These are phyloP conservation scores for Psilopsiagon aurifrons DNA, from an alignment of 2,113 vertebrate genomes.

Conservation along the genomic window DNA sequence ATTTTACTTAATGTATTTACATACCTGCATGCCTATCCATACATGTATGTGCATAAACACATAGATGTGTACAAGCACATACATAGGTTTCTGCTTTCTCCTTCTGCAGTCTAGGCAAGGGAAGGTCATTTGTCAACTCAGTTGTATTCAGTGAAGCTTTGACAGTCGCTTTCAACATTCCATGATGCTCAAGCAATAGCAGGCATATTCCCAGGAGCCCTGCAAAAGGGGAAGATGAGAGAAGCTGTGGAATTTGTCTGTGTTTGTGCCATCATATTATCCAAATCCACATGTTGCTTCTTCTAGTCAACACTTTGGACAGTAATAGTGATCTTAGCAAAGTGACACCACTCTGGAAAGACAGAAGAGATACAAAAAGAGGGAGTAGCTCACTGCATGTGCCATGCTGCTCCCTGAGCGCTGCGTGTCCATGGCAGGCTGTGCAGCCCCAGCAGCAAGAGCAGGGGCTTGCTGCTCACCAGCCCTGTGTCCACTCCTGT, in stretches of 20 bases:
- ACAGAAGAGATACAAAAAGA: not conserved
- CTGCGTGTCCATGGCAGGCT: not conserved
- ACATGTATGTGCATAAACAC: not conserved
- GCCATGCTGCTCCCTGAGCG: not conserved
- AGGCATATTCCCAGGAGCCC: not conserved
- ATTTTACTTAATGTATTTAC: not conserved
- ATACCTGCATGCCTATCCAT: not conserved
- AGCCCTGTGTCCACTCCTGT: not conserved
- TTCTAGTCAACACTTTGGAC: not conserved
- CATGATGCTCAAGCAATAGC: fast-evolving
- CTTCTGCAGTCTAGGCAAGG: not conserved
- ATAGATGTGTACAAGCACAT: not conserved
- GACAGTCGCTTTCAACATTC: not conserved
- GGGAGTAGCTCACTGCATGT: not conserved
- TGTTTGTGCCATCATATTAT: not conserved
- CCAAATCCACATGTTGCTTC: not conserved
- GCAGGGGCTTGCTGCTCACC: not conserved
- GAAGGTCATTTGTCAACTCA: not conserved
- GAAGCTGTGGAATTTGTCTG: fast-evolving
- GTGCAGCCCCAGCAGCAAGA: not conserved
- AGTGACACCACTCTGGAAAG: not conserved
- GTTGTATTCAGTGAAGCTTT: not conserved
- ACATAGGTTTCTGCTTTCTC: not conserved
- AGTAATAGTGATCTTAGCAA: not conserved
- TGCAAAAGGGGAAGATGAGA: not conserved